Percentiles rank a stretch among this genome's conserved stretches.
phyloP scores from a whole-genome alignment of 2,113 vertebrate genomes.

The Gambusia affinis region DNA sequence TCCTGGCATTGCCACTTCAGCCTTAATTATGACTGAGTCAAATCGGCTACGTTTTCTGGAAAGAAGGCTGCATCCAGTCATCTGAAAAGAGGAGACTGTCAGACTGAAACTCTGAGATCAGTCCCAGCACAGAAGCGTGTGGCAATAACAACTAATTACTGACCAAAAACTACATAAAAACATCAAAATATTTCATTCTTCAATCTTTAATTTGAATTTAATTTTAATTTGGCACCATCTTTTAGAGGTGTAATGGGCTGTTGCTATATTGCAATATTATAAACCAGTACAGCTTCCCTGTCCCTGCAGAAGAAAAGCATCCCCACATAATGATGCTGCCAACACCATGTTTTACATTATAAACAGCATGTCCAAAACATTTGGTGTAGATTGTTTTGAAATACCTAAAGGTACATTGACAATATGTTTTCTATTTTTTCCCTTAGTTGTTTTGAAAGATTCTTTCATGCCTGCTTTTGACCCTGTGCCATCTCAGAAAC shows the following conservation, averaged over 20 bases:
- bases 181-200: background rate
- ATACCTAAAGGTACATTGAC: background rate
- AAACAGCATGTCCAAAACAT: background rate
- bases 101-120: constrained; percentile 36
- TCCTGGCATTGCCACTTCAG: constrained; percentile 72
- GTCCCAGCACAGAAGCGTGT: constrained; percentile 14
- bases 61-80: constrained; percentile 62
- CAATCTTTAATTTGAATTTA: background rate
- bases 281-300: too few species aligned
- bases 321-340: background rate
- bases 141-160: background rate
- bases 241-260: background rate
- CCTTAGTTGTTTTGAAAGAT: background rate
- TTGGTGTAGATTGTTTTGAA: background rate
- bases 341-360: background rate
- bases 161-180: background rate
- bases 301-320: background rate
- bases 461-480: background rate
- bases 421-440: background rate
- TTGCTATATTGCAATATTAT: too few species aligned
- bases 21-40: constrained; percentile 72
- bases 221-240: background rate
- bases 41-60: constrained; percentile 56
- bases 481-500: too few species aligned
- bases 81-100: constrained; percentile 60